Conservation (phyloP, 2,888 invertebrate genomes). For the Harpalus rubripes region DNA sequence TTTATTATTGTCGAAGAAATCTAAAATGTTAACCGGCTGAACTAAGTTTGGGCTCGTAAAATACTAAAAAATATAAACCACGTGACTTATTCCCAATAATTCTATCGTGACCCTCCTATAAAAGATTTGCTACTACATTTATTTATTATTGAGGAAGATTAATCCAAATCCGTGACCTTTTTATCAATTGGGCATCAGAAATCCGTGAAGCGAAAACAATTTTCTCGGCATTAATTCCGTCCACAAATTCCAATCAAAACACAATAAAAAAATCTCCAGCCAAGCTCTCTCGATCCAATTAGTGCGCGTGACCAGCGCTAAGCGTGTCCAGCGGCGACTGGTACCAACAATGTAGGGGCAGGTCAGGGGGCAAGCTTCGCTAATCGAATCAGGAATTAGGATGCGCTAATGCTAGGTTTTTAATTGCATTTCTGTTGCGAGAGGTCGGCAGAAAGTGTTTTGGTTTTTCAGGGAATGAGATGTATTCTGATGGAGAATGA, state of each 20-base stretch:
- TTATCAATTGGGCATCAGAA: constrained; percentile 9
- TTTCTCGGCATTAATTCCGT: constrained; percentile 40
- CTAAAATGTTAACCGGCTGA: no score
- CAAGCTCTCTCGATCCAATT: constrained; percentile 50
- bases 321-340: constrained; percentile 22
- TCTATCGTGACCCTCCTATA: no score
- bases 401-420: background rate
- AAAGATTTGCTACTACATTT: background rate
- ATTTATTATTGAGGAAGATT: background rate
- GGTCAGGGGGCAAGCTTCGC: constrained; percentile 4
- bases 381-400: constrained; percentile 44
- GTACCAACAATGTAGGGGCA: background rate
- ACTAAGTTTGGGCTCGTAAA: no score
- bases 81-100: no score
- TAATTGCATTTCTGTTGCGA: background rate
- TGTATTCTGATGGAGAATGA: background rate
- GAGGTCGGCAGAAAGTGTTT: background rate
- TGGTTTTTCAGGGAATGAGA: background rate
- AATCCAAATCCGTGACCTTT: background rate
- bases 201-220: constrained; percentile 17
- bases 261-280: constrained; percentile 45
- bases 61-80: no score
- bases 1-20: no score
- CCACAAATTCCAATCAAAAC: constrained; percentile 52
- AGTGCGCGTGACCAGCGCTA: constrained; percentile 39